Percentiles rank a stretch among this genome's conserved stretches.
Conservation (phyloP, 2,888 invertebrate genomes). For the Xanthorhoe spadicearia region DNA sequence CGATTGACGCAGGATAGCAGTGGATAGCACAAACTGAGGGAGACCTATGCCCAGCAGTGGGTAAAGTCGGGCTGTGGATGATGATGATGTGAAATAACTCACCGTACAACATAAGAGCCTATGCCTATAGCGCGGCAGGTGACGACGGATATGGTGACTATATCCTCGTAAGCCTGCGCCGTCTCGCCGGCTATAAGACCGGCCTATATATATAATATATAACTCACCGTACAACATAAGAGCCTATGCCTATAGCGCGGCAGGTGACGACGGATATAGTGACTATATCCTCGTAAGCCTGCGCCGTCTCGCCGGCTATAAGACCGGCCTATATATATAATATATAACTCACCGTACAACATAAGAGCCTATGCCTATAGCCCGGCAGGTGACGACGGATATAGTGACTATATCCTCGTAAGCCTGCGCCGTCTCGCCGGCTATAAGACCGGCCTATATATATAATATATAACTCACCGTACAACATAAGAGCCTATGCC, state of each 20-base stretch:
- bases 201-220: not conserved
- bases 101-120: slow-evolving; percentile 97
- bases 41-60: no score
- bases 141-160: slow-evolving; percentile 98
- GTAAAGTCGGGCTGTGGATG: no score
- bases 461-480: no score
- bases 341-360: slow-evolving; percentile 89
- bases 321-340: no score
- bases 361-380: slow-evolving; percentile 99
- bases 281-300: slow-evolving; percentile 96
- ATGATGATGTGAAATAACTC: no score
- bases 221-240: slow-evolving; percentile 94
- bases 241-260: slow-evolving; percentile 98
- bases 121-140: slow-evolving; percentile 99
- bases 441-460: slow-evolving; percentile 98
- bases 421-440: slow-evolving; percentile 98
- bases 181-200: slow-evolving; percentile 96
- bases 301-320: slow-evolving; percentile 98
- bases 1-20: no score
- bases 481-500: no score
- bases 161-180: slow-evolving; percentile 96
- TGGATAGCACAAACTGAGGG: no score
- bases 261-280: slow-evolving; percentile 99
- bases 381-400: slow-evolving; percentile 97
- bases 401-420: slow-evolving; percentile 98